Conservation (phyloP, 2,113 vertebrate genomes). For the Nestor notabilis region DNA sequence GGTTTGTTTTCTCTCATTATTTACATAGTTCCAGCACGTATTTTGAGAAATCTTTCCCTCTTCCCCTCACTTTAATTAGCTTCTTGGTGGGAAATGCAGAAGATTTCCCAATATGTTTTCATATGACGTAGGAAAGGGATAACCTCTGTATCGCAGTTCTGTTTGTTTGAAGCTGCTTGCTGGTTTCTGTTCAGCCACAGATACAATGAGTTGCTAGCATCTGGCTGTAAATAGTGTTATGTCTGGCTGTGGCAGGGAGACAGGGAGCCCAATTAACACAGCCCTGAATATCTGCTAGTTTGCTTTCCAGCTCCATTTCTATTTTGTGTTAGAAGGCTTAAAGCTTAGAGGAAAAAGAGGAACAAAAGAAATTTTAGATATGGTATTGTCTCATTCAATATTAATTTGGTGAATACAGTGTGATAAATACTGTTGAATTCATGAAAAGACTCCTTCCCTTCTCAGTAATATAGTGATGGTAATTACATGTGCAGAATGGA, state of each 20-base stretch:
- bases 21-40: not conserved
- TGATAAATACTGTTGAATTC: not conserved
- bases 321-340: not conserved
- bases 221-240: slow-evolving; percentile 44
- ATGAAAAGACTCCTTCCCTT: not conserved
- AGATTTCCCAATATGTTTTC: slow-evolving; percentile 17
- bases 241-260: slow-evolving; percentile 18
- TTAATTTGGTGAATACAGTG: slow-evolving; percentile 1
- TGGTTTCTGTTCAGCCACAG: slow-evolving; percentile 30
- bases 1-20: not conserved
- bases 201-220: slow-evolving; percentile 55
- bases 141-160: slow-evolving; percentile 17
- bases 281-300: not conserved
- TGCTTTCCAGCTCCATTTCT: not conserved
- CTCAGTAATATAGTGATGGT: not conserved
- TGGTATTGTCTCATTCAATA: not conserved
- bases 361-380: not conserved
- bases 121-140: not conserved
- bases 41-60: slow-evolving; percentile 7
- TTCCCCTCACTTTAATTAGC: slow-evolving; percentile 34
- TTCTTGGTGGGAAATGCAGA: not conserved
- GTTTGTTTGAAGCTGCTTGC: slow-evolving; percentile 10
- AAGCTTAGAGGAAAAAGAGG: not conserved
- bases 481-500: not conserved
- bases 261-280: slow-evolving; percentile 12